Percentiles rank a stretch among this genome's conserved stretches.
phyloP scores from a whole-genome alignment of 2,797 vertebrate species.

The Propithecus perrieri region DNA sequence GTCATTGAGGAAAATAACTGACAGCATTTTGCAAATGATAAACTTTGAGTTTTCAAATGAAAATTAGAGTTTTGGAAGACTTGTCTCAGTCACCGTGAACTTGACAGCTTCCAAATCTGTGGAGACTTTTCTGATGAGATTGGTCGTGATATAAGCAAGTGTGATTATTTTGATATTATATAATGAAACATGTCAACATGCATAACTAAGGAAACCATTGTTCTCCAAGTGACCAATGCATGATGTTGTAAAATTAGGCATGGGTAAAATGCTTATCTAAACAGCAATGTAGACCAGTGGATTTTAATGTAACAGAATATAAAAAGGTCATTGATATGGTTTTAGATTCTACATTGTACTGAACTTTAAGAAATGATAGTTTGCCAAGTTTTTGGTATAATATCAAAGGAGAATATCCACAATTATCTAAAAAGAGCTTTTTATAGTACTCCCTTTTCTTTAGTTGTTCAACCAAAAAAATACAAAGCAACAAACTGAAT shows the following conservation, averaged over 20 bases:
- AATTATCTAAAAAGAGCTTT: not conserved
- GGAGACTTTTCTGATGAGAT: not conserved
- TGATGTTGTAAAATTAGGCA: not conserved
- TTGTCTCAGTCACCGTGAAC: not conserved
- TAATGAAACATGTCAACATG: not conserved
- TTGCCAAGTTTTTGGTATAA: not conserved
- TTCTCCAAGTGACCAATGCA: not conserved
- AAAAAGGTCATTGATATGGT: not conserved
- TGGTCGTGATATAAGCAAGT: not conserved
- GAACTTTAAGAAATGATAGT: not conserved
- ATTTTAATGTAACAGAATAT: not conserved
- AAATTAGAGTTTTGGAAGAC: not conserved
- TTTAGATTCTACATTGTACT: not conserved
- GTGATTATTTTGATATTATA: not conserved
- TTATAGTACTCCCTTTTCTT: not conserved
- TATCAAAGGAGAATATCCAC: not conserved
- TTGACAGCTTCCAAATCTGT: not conserved
- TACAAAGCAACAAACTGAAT: not conserved
- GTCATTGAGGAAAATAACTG: not conserved
- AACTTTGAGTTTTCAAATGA: not conserved
- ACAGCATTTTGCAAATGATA: not conserved
- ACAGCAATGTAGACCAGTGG: not conserved
- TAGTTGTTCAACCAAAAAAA: not conserved
- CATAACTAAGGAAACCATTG: not conserved
- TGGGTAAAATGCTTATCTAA: not conserved